These are phyloP conservation scores for Ctenomys sociabilis DNA, from an alignment of 2,113 vertebrate species.

Conservation along the genomic window DNA sequence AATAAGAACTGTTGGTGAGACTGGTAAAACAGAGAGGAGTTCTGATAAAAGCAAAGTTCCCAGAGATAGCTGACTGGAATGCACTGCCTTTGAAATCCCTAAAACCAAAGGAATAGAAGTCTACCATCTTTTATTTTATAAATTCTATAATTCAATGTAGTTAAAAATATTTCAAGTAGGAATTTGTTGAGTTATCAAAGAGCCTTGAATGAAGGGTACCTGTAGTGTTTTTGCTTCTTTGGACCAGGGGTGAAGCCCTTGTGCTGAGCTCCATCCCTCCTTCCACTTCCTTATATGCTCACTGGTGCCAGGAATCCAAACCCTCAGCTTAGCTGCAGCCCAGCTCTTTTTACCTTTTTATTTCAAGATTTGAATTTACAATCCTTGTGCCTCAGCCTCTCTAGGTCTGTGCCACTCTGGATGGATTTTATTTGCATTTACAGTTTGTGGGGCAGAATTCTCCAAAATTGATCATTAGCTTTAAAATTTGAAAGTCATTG, in stretches of 20 bases:
- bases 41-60: background rate
- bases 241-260: background rate
- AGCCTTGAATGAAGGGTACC: background rate
- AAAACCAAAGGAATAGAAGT: slow-evolving; percentile 25
- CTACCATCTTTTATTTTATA: slow-evolving; percentile 12
- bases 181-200: slow-evolving; percentile 3
- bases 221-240: background rate
- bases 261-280: background rate
- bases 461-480: slow-evolving; percentile 20
- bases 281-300: background rate
- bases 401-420: background rate
- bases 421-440: background rate
- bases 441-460: background rate
- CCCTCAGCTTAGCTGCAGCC: background rate
- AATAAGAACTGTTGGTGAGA: slow-evolving; percentile 58
- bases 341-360: background rate
- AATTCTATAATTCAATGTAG: background rate
- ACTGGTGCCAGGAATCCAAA: background rate
- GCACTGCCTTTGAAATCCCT: background rate
- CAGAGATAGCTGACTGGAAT: background rate
- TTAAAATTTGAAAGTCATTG: slow-evolving; percentile 43
- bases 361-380: background rate
- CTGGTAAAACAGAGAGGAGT: background rate
- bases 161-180: slow-evolving; percentile 49
- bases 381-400: background rate